phyloP scores from a whole-genome alignment of 1,140 invertebrate genomes.

The Proctacanthus coquilletti region DNA sequence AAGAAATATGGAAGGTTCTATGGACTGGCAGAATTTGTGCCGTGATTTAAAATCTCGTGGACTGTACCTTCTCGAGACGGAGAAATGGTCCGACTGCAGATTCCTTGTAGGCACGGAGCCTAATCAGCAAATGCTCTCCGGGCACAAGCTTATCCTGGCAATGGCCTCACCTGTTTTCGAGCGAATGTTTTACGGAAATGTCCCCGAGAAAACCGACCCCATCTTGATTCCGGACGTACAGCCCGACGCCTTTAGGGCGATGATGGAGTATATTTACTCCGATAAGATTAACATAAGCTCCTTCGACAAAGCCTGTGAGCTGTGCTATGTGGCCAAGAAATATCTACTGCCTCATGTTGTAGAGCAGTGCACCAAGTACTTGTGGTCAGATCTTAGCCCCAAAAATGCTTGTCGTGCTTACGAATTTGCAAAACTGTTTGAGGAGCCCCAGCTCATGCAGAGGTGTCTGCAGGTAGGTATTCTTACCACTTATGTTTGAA shows the following conservation, averaged over 20 bases:
- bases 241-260: slow-evolving; percentile 64
- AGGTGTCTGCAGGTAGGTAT: slow-evolving; percentile 54
- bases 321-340: slow-evolving; percentile 76
- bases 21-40: slow-evolving; percentile 52
- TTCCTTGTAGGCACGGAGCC: slow-evolving; percentile 68
- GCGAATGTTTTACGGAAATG: slow-evolving; percentile 61
- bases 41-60: slow-evolving; percentile 47
- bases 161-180: slow-evolving; percentile 74
- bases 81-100: slow-evolving; percentile 59
- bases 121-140: slow-evolving; percentile 51
- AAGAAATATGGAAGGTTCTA: slow-evolving; percentile 12
- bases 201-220: slow-evolving; percentile 49
- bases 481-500: too few relatives aligned
- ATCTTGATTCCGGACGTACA: slow-evolving; percentile 69
- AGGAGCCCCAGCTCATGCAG: slow-evolving; percentile 60
- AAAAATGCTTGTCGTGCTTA: slow-evolving; percentile 69
- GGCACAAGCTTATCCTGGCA: slow-evolving; percentile 64
- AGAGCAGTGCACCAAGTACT: slow-evolving; percentile 59
- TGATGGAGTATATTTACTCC: slow-evolving; percentile 69
- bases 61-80: slow-evolving; percentile 47
- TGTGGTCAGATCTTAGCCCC: slow-evolving; percentile 61
- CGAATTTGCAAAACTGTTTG: slow-evolving; percentile 71
- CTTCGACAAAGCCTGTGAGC: slow-evolving; percentile 68
- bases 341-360: slow-evolving; percentile 71
- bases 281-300: slow-evolving; percentile 60